Evolutionary conservation across 2,888 invertebrate species (phyloP).

Genomic region (Lasioglossum pauxillum): DNA sequence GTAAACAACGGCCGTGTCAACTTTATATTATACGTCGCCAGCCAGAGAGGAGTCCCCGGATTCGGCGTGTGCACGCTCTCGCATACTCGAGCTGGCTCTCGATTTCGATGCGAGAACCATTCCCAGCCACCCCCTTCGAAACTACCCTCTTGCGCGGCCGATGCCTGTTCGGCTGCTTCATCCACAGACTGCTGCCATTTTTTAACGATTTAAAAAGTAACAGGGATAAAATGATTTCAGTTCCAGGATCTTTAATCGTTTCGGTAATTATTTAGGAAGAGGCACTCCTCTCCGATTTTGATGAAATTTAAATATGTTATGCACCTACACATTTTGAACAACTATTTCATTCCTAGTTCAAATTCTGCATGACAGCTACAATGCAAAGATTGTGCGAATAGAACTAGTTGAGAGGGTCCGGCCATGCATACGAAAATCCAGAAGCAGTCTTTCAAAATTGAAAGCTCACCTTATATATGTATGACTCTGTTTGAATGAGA

Average conservation of each 20-base stretch:
- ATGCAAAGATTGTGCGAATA: too few relatives aligned
- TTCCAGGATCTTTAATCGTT: not conserved
- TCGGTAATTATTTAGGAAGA: too few relatives aligned
- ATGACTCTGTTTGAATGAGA: too few relatives aligned
- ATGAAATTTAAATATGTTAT: too few relatives aligned
- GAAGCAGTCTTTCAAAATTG: too few relatives aligned
- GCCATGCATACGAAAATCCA: too few relatives aligned
- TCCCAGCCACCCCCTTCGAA: not conserved
- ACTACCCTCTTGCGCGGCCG: not conserved
- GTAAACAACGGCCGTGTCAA: slow-evolving; percentile 77
- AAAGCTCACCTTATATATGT: too few relatives aligned
- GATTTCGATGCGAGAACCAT: slow-evolving; percentile 26
- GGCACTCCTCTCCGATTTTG: too few relatives aligned
- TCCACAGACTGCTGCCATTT: not conserved
- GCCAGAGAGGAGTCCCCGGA: slow-evolving; percentile 64
- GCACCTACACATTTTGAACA: too few relatives aligned
- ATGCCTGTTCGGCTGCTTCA: not conserved
- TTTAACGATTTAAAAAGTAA: not conserved
- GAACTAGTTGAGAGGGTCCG: too few relatives aligned
- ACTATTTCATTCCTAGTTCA: too few relatives aligned
- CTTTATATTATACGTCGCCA: slow-evolving; percentile 66
- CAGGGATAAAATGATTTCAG: not conserved
- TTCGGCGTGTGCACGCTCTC: not conserved
- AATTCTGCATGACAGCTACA: too few relatives aligned
- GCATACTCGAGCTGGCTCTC: slow-evolving; percentile 1